Base-by-base conservation (phyloP, 2,113 vertebrate genomes). In the Bucco capensis region DNA sequence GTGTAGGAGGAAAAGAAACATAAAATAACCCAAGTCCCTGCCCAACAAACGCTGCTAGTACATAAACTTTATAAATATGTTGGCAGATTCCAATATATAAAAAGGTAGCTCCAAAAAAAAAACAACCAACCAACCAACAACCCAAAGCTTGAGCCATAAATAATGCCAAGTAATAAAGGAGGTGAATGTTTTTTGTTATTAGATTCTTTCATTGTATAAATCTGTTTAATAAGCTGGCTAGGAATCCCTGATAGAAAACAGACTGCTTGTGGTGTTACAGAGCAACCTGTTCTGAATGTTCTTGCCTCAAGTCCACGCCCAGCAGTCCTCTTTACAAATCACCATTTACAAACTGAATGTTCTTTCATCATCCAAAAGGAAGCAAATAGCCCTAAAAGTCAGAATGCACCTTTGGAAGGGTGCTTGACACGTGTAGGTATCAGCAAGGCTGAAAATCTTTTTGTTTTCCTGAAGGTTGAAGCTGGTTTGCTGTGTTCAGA, bases 151-250 rank as follows among this genome's bases (percentile, higher is more conserved):
- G 86, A 97, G 97, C 92, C 96, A 97, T 97, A 98, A 97, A 98
- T 98, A 98, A 98, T 96, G 96, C 98, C 96, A 97, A 96, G 97
- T 97, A 98, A 98, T 98, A 98, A 98, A 98, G 97, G 95, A 97
- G 97, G 97, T 97, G 96, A 98, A 97, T 96, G 97, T 97, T 98
- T 98, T n/a, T 97, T 97, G 96, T 98, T 97, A 98, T 98, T 97
- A 98, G 97, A 98, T 97, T 98, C 96, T 97, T 98, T 98, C 97
- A 98, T 98, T 98, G 97, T 98, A 98, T 98, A 98, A 98, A 97
- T 98, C 97, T 98, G 97, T 98, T 97, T 98, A 98, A 98, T 98
- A 98, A 98, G 97, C 95, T 96, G 93, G 97, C 97, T 97, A 96
- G 95, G 97, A 97, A 98, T 97, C 96, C 89, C 80, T 98, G 97